A percentile compares a stretch with the other conserved stretches of the same genome.
Conservation (phyloP, 2,113 vertebrate species). For the Sebastes schlegelii region DNA sequence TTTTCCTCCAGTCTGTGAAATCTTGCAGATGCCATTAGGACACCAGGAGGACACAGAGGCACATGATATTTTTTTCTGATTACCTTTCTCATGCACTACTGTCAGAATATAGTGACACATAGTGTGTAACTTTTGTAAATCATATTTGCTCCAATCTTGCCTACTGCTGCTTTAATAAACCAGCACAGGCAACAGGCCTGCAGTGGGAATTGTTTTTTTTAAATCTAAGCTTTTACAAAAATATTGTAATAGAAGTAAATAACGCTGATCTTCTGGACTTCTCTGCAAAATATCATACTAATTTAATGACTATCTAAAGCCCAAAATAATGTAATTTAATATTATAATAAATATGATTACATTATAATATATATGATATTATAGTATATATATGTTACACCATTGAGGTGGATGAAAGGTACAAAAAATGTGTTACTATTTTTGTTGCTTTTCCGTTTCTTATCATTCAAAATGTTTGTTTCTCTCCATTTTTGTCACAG, state of each 20-base stretch:
- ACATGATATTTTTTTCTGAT: too few relatives aligned
- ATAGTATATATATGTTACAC: background rate
- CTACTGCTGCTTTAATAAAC: too few relatives aligned
- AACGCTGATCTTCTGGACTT: background rate
- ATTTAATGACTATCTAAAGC: background rate
- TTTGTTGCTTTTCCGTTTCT: background rate
- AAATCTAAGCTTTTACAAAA: background rate
- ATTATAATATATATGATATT: too few relatives aligned
- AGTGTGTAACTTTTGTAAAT: too few relatives aligned
- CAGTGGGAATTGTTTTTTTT: background rate
- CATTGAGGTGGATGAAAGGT: background rate
- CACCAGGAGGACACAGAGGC: too few relatives aligned
- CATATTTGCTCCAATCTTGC: too few relatives aligned
- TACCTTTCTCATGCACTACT: too few relatives aligned
- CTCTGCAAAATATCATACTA: background rate
- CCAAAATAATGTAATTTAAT: background rate
- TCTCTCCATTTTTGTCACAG: background rate
- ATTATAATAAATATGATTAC: too few relatives aligned
- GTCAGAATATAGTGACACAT: too few relatives aligned
- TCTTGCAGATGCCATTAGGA: too few relatives aligned
- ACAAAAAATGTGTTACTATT: background rate
- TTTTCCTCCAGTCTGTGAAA: too few relatives aligned
- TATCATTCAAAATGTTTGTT: background rate
- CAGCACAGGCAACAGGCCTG: background rate
- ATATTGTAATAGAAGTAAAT: background rate